These are phyloP conservation scores for Lates japonicus DNA, from an alignment of 2,797 vertebrate species.

Conservation along the genomic window DNA sequence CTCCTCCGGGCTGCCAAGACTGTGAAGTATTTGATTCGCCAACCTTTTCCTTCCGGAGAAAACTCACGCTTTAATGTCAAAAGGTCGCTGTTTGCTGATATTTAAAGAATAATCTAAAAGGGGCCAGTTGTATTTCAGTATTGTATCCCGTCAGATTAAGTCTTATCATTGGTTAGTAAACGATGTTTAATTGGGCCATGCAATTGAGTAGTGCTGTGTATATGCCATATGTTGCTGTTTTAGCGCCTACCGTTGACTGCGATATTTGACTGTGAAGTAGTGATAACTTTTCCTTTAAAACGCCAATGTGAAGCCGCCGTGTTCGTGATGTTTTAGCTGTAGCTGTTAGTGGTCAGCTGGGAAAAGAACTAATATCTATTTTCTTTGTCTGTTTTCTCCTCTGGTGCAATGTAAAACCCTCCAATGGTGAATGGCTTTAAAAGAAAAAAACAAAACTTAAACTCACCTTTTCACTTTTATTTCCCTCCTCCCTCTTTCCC, in stretches of 20 bases:
- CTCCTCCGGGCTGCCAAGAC: slow-evolving; percentile 65
- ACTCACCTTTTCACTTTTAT: slow-evolving; percentile 52
- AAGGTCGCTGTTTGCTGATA: slow-evolving; percentile 86
- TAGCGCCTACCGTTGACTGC: slow-evolving; percentile 87
- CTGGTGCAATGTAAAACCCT: slow-evolving; percentile 85
- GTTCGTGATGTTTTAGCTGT: slow-evolving; percentile 89
- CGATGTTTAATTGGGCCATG: slow-evolving; percentile 83
- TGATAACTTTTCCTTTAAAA: slow-evolving; percentile 78
- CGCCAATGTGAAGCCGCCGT: slow-evolving; percentile 81
- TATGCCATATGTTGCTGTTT: slow-evolving; percentile 82
- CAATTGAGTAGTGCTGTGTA: slow-evolving; percentile 83
- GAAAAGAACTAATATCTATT: slow-evolving; percentile 79
- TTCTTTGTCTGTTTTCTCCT: slow-evolving; percentile 80
- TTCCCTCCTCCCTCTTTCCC: slow-evolving; percentile 67
- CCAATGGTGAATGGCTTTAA: slow-evolving; percentile 87
- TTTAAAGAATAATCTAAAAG: slow-evolving; percentile 81
- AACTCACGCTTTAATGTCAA: slow-evolving; percentile 83
- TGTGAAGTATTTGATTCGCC: slow-evolving; percentile 77
- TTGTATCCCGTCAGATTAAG: slow-evolving; percentile 86
- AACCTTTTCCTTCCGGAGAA: slow-evolving; percentile 72
- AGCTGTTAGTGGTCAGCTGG: slow-evolving; percentile 85
- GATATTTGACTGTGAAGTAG: slow-evolving; percentile 90
- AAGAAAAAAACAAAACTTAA: slow-evolving; percentile 60
- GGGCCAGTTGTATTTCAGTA: slow-evolving; percentile 86
- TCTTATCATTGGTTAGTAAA: slow-evolving; percentile 86